A percentile compares a stretch with the other conserved stretches of the same genome.
Evolutionary conservation across 2,113 vertebrate genomes (phyloP).

Genomic region (Rhagologus leucostigma): DNA sequence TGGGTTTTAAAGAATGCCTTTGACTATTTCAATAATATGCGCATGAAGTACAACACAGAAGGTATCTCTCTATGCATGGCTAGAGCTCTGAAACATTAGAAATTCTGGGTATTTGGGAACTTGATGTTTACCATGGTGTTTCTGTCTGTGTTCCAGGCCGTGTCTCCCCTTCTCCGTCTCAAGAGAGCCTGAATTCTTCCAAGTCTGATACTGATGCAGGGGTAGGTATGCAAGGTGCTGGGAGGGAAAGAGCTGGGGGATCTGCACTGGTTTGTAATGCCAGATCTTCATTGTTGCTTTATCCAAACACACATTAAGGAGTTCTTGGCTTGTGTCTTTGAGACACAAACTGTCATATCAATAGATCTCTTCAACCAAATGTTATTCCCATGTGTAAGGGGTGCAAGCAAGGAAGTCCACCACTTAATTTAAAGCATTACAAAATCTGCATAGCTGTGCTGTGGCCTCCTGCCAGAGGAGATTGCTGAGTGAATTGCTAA

Average conservation of each 20-base stretch:
- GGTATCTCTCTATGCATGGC: constrained; percentile 66
- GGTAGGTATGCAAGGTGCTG: constrained; percentile 65
- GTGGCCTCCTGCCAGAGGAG: neutral
- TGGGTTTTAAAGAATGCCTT: constrained; percentile 97
- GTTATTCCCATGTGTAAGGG: neutral
- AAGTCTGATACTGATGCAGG: constrained; percentile 94
- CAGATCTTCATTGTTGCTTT: neutral
- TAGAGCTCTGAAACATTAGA: neutral
- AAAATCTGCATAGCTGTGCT: neutral
- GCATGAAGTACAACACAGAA: constrained; percentile 98
- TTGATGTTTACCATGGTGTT: neutral
- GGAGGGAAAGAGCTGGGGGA: too few relatives aligned
- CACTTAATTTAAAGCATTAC: neutral
- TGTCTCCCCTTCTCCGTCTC: constrained; percentile 96
- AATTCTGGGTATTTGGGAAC: neutral
- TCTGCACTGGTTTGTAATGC: neutral
- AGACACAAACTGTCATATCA: neutral
- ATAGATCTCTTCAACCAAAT: neutral
- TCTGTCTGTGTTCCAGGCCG: constrained; percentile 78
- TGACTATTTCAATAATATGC: constrained; percentile 99
- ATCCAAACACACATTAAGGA: neutral
- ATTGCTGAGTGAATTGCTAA: neutral
- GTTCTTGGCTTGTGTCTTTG: neutral
- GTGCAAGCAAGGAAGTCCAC: neutral
- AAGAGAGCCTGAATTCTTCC: constrained; percentile 96